Percentiles rank a stretch among this genome's conserved stretches.
These are phyloP conservation scores for Pachypeltis micranthus DNA, from an alignment of 1,140 invertebrate species.

Conservation along the genomic window DNA sequence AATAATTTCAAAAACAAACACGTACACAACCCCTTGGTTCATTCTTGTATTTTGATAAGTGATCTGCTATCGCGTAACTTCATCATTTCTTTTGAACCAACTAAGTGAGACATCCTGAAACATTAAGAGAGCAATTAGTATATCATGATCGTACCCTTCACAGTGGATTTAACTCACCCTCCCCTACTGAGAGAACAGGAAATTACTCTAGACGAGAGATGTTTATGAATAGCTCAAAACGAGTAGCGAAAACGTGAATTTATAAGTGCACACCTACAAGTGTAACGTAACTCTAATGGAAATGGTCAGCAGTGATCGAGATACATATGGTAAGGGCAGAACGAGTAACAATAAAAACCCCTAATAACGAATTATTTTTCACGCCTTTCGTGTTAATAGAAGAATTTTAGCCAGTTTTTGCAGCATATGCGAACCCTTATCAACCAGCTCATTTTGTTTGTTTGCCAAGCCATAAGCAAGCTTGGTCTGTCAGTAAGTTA, in stretches of 20 bases:
- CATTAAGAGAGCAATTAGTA: conserved; percentile 22
- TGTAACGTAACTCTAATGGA: background rate
- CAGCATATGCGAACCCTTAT: background rate
- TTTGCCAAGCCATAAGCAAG: background rate
- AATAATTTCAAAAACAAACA: no score
- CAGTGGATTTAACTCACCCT: background rate
- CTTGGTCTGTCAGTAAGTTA: conserved; percentile 10
- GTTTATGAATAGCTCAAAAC: background rate
- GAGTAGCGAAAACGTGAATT: background rate
- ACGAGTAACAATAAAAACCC: no score
- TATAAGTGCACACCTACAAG: background rate
- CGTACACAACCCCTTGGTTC: no score
- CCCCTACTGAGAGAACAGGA: background rate
- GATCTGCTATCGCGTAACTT: conserved; percentile 33
- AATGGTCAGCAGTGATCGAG: no score
- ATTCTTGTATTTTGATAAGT: conserved; percentile 22
- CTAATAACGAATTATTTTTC: background rate
- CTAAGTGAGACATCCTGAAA: conserved; percentile 33
- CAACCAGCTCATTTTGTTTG: no score
- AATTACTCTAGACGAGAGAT: background rate
- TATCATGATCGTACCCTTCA: background rate
- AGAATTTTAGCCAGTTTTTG: background rate
- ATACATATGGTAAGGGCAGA: no score
- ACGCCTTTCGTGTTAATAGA: background rate
- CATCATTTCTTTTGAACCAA: conserved; percentile 34